phyloP scores from a whole-genome alignment of 2,797 vertebrate genomes.

The Acrocephalus scirpaceus region DNA sequence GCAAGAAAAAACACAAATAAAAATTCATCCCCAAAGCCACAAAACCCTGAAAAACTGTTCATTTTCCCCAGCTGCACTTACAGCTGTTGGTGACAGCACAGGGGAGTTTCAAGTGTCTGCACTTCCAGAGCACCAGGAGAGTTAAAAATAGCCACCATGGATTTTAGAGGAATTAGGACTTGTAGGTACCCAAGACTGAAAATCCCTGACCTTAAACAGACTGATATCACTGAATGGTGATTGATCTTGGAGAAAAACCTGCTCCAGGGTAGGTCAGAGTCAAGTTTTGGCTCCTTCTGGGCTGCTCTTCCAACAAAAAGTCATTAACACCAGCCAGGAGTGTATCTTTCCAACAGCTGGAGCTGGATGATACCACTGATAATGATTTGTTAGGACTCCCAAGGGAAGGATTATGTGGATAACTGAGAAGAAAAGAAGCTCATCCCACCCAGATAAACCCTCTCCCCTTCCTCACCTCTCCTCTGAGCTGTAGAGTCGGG shows the following conservation, averaged over 20 bases:
- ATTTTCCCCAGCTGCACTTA: background rate
- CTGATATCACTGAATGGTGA: background rate
- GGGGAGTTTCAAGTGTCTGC: background rate
- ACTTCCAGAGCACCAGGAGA: background rate
- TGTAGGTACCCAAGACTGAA: background rate
- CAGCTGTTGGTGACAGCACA: rapidly evolving
- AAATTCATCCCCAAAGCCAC: background rate
- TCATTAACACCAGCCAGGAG: background rate
- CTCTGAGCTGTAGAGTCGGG: slow-evolving; percentile 97
- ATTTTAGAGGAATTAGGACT: background rate
- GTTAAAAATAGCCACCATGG: background rate
- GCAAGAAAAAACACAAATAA: background rate
- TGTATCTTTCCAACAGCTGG: background rate
- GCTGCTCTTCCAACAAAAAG: background rate
- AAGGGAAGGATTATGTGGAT: background rate
- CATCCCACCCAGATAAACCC: background rate
- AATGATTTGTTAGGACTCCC: background rate
- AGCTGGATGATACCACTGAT: background rate
- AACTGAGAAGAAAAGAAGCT: background rate
- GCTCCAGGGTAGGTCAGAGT: background rate
- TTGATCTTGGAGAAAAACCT: background rate
- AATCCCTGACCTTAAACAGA: background rate
- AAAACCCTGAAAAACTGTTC: rapidly evolving
- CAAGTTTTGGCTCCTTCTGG: background rate
- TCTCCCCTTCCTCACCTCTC: slow-evolving; percentile 85